Evolutionary conservation across 2,888 invertebrate genomes (phyloP).

Genomic region (Bruchidius siliquastri): DNA sequence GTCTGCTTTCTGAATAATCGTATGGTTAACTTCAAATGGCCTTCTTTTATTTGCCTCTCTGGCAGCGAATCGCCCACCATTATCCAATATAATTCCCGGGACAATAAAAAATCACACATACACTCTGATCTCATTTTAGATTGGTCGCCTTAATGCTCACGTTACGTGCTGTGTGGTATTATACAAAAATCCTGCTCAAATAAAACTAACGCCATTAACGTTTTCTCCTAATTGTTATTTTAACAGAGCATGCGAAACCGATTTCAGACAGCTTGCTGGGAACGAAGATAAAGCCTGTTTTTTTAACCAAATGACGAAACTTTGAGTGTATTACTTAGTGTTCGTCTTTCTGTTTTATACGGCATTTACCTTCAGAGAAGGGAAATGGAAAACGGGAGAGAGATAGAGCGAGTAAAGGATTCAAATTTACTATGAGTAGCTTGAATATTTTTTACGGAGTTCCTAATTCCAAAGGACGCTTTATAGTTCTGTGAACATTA

Average conservation of each 20-base stretch:
- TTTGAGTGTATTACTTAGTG: too few species aligned
- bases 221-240: background rate
- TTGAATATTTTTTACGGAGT: too few species aligned
- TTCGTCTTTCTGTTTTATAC: too few species aligned
- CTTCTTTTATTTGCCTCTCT: background rate
- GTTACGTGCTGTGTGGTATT: background rate
- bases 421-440: too few species aligned
- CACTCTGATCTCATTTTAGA: background rate
- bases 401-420: too few species aligned
- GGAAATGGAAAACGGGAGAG: too few species aligned
- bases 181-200: background rate
- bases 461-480: too few species aligned
- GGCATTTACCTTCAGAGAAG: too few species aligned
- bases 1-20: background rate
- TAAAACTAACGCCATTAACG: background rate
- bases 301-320: too few species aligned
- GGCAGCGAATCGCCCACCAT: background rate
- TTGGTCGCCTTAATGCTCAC: background rate
- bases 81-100: background rate
- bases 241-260: background rate
- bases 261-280: background rate
- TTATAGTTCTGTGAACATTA: too few species aligned
- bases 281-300: background rate
- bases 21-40: background rate
- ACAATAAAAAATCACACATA: background rate